phyloP scores from a whole-genome alignment of 2,797 vertebrate genomes.

The Channallabes apus region DNA sequence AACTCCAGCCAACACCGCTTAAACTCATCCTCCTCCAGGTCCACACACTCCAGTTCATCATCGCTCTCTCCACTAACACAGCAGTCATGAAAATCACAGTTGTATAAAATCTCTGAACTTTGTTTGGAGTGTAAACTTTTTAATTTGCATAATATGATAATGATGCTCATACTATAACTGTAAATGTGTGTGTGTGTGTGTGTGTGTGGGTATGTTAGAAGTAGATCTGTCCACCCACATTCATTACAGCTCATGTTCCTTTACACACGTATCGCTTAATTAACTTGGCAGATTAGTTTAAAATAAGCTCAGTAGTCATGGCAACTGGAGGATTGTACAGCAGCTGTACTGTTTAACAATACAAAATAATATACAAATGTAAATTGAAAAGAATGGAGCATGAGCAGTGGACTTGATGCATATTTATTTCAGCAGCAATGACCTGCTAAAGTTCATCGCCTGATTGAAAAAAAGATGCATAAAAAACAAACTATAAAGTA shows the following conservation, averaged over 20 bases:
- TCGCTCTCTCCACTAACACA: background rate
- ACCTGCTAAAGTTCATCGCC: background rate
- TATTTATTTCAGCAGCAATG: background rate
- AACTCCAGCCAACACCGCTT: background rate
- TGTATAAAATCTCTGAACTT: background rate
- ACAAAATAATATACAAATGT: background rate
- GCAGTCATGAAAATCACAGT: background rate
- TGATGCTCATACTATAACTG: background rate
- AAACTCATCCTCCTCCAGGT: background rate
- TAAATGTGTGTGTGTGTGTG: conserved; percentile 13
- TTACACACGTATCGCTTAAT: conserved; percentile 15
- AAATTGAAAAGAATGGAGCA: background rate
- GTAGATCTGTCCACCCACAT: conserved; percentile 25
- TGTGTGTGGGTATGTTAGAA: too few species aligned
- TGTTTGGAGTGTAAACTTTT: conserved; percentile 20
- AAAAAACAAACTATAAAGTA: background rate
- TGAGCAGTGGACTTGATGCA: background rate
- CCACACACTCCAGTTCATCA: background rate
- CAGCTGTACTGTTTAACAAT: conserved; percentile 21
- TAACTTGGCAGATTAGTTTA: conserved; percentile 42
- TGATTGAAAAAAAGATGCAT: background rate
- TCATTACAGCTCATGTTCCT: conserved; percentile 27
- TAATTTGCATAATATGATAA: conserved; percentile 20
- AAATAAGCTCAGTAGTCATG: conserved; percentile 9
- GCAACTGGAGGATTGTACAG: background rate